These are phyloP conservation scores for Volucella inanis DNA, from an alignment of 2,888 invertebrate genomes.

Conservation along the genomic window DNA sequence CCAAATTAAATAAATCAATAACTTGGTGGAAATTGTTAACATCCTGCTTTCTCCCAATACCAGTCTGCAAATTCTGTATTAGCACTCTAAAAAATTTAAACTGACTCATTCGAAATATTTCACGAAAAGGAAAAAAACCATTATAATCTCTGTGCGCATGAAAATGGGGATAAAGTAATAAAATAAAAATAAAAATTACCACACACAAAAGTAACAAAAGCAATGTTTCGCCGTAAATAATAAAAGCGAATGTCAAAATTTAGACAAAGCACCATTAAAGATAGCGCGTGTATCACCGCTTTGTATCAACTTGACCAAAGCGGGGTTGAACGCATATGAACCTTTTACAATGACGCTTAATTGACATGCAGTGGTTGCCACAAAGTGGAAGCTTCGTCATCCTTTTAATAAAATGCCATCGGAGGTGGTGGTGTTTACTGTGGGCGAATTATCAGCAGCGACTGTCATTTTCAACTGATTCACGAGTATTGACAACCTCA, in stretches of 20 bases:
- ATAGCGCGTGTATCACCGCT: slow-evolving; percentile 28
- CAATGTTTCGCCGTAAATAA: slow-evolving; percentile 14
- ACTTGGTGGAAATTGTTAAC: too few relatives aligned
- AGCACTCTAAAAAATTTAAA: too few relatives aligned
- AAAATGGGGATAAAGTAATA: slow-evolving; percentile 22
- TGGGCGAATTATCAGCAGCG: slow-evolving; percentile 1
- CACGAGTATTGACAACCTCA: too few relatives aligned
- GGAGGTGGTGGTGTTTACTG: slow-evolving; percentile 20
- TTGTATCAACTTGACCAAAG: slow-evolving; percentile 41
- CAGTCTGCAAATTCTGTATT: too few relatives aligned
- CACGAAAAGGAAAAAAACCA: too few relatives aligned
- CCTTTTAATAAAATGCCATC: slow-evolving; percentile 6
- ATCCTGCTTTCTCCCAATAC: too few relatives aligned
- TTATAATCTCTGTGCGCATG: neutral
- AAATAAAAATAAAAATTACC: slow-evolving; percentile 32
- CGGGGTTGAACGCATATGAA: neutral
- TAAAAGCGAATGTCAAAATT: slow-evolving; percentile 27
- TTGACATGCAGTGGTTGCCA: slow-evolving; percentile 39
- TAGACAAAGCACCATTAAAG: slow-evolving; percentile 25
- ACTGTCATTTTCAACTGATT: neutral
- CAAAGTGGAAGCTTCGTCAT: slow-evolving; percentile 27
- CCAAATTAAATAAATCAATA: too few relatives aligned
- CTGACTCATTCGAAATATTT: too few relatives aligned
- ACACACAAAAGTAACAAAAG: slow-evolving; percentile 35
- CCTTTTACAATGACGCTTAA: slow-evolving; percentile 14